phyloP scores from a whole-genome alignment of 2,113 vertebrate genomes.

The Pseudopodoces humilis region DNA sequence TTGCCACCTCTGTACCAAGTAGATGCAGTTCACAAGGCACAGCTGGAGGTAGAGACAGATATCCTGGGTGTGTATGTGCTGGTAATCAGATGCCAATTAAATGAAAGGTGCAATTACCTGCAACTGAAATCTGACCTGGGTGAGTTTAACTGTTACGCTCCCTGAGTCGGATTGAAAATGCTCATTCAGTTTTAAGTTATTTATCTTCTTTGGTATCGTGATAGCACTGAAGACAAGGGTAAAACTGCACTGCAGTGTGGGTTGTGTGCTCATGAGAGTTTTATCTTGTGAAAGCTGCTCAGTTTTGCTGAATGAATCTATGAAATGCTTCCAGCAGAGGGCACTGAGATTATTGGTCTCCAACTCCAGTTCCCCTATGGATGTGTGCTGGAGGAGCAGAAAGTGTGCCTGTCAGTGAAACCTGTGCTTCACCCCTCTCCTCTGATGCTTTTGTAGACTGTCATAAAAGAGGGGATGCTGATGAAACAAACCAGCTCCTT shows the following conservation, averaged over 20 bases:
- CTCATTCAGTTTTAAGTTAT: neutral
- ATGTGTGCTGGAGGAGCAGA: neutral
- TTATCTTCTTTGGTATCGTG: neutral
- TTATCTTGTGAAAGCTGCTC: neutral
- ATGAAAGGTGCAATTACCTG: neutral
- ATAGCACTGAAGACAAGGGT: neutral
- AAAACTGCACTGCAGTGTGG: neutral
- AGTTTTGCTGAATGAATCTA: neutral
- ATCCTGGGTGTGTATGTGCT: neutral
- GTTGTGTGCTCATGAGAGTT: neutral
- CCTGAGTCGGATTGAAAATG: neutral
- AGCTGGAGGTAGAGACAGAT: neutral
- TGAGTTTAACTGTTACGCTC: neutral
- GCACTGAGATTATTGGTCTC: slow-evolving; percentile 34
- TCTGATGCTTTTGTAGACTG: slow-evolving; percentile 78
- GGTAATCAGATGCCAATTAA: neutral
- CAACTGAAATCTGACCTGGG: neutral
- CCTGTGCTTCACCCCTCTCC: neutral
- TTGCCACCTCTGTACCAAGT: neutral
- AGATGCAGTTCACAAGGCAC: neutral
- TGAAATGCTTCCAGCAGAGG: slow-evolving; percentile 57
- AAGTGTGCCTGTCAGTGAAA: neutral
- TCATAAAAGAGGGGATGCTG: slow-evolving; percentile 93
- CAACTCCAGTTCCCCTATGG: rapidly evolving
- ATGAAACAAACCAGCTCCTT: slow-evolving; percentile 97